Evolutionary conservation across 2,113 vertebrate genomes (phyloP), one percentile per base, ranked within the genome.

Genomic region (Myiozetetes cayanensis): DNA sequence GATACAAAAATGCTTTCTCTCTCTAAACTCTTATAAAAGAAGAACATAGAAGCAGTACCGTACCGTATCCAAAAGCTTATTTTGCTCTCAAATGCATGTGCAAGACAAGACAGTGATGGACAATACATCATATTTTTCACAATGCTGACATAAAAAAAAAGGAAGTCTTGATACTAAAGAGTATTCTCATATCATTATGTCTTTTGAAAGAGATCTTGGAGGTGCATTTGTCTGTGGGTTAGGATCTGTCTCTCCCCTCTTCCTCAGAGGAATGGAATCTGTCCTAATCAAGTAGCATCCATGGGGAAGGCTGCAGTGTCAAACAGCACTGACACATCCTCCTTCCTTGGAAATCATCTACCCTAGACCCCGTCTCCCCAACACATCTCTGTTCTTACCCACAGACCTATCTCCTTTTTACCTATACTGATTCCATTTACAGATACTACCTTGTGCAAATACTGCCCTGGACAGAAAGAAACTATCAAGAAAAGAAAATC

Each of bases 221-320:
- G 37, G 19, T 71, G 47, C 35, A 77, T 14, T 61, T 61, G 18
- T 19, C 47, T 82, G 13, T 0, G 0, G 43, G 5, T 35, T 28
- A 52, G 27, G 21, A 78, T 50, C 50, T 18, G 9, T 39, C 50
- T 53, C 43, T 58, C 2, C 33, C 14, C 30, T 74, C 37, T 28
- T 78, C 52, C 73, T 85, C 59, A 61, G 63, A 52, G 68, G n/a
- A 43, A 82, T 3, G 12, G 44, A 65, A 58, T 47, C 23, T 37
- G 9, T 47, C 56, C 37, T 41, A 25, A 85, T 58, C 31, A 85
- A 47, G 18, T 9, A 66, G 12, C 31, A 62, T n/a, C n/a, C 56
- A 22, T 3, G 15, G 31, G 9, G 46, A 88, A 49, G 2, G 14
- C 52, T n/a, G 25, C 46, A 49, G 65, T 4, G 17, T 55, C 61